Percentiles rank a stretch among this genome's conserved stretches.
phyloP scores from a whole-genome alignment of 1,140 invertebrate species.

The Cyrtorhinus lividipennis region DNA sequence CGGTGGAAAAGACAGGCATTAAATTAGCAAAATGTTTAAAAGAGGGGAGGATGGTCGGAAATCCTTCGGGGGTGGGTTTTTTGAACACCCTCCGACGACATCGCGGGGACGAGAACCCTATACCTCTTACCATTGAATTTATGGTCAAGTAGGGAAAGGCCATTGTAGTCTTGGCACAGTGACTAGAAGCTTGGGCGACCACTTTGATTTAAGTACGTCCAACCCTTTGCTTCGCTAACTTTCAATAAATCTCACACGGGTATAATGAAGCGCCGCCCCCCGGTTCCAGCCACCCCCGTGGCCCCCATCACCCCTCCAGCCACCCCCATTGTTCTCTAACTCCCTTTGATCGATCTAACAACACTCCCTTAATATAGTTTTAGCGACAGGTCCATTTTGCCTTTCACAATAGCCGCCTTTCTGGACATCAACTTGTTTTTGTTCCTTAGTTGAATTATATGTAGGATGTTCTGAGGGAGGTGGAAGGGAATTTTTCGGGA shows the following conservation, averaged over 20 bases:
- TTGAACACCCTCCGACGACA: too few relatives aligned
- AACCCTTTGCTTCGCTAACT: constrained; percentile 13
- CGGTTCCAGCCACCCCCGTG: not conserved
- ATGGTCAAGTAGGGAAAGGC: constrained; percentile 19
- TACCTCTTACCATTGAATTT: constrained; percentile 13
- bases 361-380: constrained; percentile 17
- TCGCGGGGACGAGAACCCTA: too few relatives aligned
- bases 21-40: constrained; percentile 21
- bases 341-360: constrained; percentile 16
- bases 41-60: too few relatives aligned
- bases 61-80: constrained; percentile 1
- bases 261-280: constrained; percentile 18
- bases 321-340: constrained; percentile 10
- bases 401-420: not conserved
- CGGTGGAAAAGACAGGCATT: constrained; percentile 18
- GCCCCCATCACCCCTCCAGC: not conserved
- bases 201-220: constrained; percentile 19
- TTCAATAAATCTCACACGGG: constrained; percentile 18
- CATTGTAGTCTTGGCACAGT: constrained; percentile 20
- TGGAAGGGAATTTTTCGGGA: not conserved
- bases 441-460: constrained; percentile 8
- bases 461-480: not conserved
- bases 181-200: constrained; percentile 3
- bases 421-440: constrained; percentile 13
- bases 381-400: constrained; percentile 16